Conservation (phyloP, 2,888 invertebrate genomes). For the Sesamia inferens region DNA sequence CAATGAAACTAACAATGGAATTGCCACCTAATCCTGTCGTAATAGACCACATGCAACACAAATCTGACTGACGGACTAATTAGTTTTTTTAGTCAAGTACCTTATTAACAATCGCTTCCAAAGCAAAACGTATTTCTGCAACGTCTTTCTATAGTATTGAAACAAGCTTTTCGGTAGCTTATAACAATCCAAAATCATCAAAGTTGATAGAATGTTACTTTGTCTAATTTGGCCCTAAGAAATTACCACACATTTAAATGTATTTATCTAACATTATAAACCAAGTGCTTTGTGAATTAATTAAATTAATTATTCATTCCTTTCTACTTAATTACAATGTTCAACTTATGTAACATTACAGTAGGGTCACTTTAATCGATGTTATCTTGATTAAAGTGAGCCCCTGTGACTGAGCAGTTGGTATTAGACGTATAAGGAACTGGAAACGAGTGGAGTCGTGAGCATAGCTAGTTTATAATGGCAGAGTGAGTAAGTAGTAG, state of each 20-base stretch:
- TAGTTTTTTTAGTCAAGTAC: too few species aligned
- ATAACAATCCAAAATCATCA: not conserved
- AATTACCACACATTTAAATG: not conserved
- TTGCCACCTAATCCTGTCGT: not conserved
- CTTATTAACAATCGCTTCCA: not conserved
- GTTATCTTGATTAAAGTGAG: constrained; percentile 38
- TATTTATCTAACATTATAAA: not conserved
- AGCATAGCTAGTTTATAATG: constrained; percentile 48
- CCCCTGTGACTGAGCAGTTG: constrained; percentile 40
- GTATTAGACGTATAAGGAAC: constrained; percentile 50
- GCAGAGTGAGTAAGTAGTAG: constrained; percentile 43
- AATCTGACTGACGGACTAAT: too few species aligned
- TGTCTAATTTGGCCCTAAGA: not conserved
- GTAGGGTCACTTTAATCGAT: constrained; percentile 19
- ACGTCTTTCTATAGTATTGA: not conserved
- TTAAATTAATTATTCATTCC: not conserved
- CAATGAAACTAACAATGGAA: not conserved
- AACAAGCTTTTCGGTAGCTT: too few species aligned
- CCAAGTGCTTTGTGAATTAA: not conserved
- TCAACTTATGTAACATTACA: constrained; percentile 31
- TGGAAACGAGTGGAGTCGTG: constrained; percentile 51
- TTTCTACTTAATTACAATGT: constrained; percentile 16
- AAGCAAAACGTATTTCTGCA: too few species aligned
- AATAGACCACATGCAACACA: not conserved
- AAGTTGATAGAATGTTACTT: not conserved